Conservation (phyloP, 2,797 vertebrate genomes). For the Fistularia commersonii region DNA sequence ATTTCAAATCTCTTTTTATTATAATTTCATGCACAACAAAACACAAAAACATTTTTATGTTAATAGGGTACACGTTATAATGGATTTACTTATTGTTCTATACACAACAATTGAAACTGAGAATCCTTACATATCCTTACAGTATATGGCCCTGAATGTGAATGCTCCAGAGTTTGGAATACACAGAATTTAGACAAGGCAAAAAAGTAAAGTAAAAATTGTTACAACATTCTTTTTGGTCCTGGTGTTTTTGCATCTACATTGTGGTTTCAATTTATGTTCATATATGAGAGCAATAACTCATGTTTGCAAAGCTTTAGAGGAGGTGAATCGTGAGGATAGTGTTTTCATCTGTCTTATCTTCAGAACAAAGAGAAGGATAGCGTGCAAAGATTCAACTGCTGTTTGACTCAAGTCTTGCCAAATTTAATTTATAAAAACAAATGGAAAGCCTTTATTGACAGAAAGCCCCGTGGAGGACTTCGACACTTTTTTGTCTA, state of each 20-base stretch:
- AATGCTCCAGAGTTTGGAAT: no score
- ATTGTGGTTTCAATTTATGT: conserved; percentile 44
- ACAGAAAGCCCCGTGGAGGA: conserved; percentile 29
- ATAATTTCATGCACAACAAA: no score
- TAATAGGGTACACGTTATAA: no score
- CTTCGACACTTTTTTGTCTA: not conserved
- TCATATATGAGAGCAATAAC: conserved; percentile 45
- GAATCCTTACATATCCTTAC: no score
- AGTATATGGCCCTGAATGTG: no score
- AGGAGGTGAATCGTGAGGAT: conserved; percentile 48
- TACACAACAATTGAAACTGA: no score
- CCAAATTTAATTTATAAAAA: conserved; percentile 53
- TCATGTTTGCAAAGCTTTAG: conserved; percentile 34
- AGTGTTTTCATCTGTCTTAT: conserved; percentile 52
- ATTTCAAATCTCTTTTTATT: not conserved
- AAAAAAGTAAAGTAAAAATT: conserved; percentile 9
- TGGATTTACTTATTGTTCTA: no score
- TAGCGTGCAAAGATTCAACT: conserved; percentile 43
- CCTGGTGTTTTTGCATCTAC: conserved; percentile 34
- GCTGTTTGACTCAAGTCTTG: conserved; percentile 53
- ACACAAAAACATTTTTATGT: no score
- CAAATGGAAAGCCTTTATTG: conserved; percentile 25
- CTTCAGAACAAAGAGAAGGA: conserved; percentile 28
- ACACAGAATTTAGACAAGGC: no score
- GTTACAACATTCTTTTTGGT: conserved; percentile 10